These are phyloP conservation scores for Steinernema scapterisci DNA, from an alignment of 2,888 invertebrate genomes.

Conservation along the genomic window DNA sequence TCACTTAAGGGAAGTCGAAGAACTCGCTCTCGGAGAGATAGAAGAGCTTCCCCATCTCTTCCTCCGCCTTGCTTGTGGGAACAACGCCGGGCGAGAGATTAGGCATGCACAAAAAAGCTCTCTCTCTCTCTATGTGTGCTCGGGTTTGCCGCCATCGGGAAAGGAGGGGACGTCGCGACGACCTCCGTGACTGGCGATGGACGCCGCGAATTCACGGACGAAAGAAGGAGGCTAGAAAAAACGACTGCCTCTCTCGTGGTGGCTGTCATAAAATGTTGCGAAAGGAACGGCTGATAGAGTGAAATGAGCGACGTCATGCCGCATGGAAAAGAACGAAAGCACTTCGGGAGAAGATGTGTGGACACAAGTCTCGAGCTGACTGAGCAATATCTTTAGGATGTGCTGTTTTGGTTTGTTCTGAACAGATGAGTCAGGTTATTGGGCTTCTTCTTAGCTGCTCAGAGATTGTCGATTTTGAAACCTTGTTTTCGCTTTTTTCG, in stretches of 20 bases:
- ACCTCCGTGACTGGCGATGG: not conserved
- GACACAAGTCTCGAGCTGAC: not conserved
- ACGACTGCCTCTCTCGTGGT: not conserved
- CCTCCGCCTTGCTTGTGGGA: not conserved
- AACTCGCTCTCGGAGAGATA: too few relatives aligned
- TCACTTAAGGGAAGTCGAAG: too few relatives aligned
- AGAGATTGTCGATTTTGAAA: too few relatives aligned
- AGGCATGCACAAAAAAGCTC: constrained; percentile 15
- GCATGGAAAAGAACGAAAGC: not conserved
- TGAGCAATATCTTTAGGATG: not conserved
- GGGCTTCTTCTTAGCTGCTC: too few relatives aligned
- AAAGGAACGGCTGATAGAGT: constrained; percentile 19
- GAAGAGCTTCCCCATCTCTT: too few relatives aligned
- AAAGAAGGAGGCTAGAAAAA: constrained; percentile 7
- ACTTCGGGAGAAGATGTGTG: not conserved
- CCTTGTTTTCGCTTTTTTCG: too few relatives aligned
- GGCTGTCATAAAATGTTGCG: constrained; percentile 24
- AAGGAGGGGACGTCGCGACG: not conserved
- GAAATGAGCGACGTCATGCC: not conserved
- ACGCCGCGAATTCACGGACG: not conserved
- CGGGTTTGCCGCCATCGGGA: not conserved
- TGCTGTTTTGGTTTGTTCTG: too few relatives aligned
- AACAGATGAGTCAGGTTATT: too few relatives aligned
- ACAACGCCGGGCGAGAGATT: not conserved
- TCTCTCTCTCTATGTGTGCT: not conserved